Conservation (phyloP, 2,888 invertebrate genomes). For the Epirrita christyi region DNA sequence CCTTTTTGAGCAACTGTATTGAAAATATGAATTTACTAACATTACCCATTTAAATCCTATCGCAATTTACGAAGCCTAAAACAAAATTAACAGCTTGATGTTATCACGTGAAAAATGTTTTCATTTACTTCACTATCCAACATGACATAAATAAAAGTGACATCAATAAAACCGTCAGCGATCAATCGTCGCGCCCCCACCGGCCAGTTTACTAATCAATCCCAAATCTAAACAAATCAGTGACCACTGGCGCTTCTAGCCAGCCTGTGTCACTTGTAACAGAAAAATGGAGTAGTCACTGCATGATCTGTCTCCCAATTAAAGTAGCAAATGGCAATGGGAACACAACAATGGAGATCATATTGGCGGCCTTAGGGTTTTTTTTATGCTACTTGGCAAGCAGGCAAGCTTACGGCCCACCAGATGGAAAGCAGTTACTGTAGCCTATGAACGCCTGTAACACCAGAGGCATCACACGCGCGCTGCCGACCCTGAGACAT, state of each 20-base stretch:
- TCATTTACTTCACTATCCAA: constrained; percentile 8
- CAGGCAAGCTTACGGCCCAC: too few relatives aligned
- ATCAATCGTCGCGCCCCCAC: constrained; percentile 31
- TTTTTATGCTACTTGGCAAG: too few relatives aligned
- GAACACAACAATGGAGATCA: too few relatives aligned
- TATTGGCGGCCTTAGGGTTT: too few relatives aligned
- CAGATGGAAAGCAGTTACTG: too few relatives aligned
- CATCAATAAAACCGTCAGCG: constrained; percentile 33
- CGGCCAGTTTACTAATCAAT: constrained; percentile 38
- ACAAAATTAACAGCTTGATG: constrained; percentile 1
- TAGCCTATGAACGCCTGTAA: too few relatives aligned
- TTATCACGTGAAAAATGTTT: constrained; percentile 19
- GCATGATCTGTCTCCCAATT: too few relatives aligned
- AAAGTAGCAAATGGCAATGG: too few relatives aligned
- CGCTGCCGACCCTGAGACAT: too few relatives aligned
- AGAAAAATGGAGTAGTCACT: too few relatives aligned
- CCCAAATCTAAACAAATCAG: constrained; percentile 43
- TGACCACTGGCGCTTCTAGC: not conserved
- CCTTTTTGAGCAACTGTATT: too few relatives aligned
- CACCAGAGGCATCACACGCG: too few relatives aligned
- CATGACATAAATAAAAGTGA: constrained; percentile 21
- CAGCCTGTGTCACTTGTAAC: not conserved
- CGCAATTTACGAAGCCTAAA: not conserved
- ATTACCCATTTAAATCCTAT: constrained; percentile 7
- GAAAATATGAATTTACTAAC: not conserved